Base-by-base conservation (phyloP, 2,888 invertebrate species). In the Lithophane semibrunnea region DNA sequence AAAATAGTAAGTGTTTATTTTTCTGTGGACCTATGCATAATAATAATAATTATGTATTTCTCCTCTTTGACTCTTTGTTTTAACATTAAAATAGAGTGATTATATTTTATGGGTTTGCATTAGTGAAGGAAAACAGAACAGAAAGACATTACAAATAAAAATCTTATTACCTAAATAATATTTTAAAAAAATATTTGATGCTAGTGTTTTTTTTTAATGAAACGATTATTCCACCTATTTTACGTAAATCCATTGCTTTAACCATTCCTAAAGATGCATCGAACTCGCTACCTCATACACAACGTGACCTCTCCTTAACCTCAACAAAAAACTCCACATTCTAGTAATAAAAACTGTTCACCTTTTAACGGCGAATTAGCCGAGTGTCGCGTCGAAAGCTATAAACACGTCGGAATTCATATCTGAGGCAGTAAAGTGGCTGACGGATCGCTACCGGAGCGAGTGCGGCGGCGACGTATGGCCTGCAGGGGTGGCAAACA, bases 361-460 rank as follows among this genome's bases (percentile, higher is more conserved):
- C 85, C 83, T 88, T 84, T 88, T 86, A 88, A 85, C 77, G 77
- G 84, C 88, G 86, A 93, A 92, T 93, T 84, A 88, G 88, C 71
- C 84, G 74, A 64, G 71, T 65, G 87, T 87, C 88, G 87, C 88
- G 91, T 83, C 92, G 78, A 89, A 90, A 89, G 70, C 92, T 84
- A 94, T 95, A 94, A 94, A 95, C 84, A 90, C 90, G 95, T 95
- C 96, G 85, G 49, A 67, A 77, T 68, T 80, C 84, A 84, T 93
- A 94, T 94, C 94, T 91, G 58, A 29, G 56, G 84, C 92, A 86
- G 90, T 95, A 95, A 95, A 95, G 80, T 88, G 86, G 77, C 88
- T 95, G 94, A 95, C 94, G 90, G 88, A 95, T 95, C 89, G 95
- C 95, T 95, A 95, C 96, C 90, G 95, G 63, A 73, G 88, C 83